Conservation (phyloP, 2,113 vertebrate species). For the Etheostoma spectabile region DNA sequence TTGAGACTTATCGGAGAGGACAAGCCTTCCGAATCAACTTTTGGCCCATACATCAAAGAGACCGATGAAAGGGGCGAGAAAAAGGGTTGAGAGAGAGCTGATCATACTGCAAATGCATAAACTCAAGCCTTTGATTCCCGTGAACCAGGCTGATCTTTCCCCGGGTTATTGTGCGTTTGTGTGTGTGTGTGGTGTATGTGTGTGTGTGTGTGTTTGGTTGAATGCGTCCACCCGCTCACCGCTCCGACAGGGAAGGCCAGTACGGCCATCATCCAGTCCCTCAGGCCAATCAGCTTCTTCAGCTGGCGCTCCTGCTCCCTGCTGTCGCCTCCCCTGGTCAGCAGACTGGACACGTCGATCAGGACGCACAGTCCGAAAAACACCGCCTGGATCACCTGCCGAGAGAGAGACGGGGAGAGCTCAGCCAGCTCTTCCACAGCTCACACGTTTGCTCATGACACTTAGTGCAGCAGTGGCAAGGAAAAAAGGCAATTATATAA, state of each 20-base stretch:
- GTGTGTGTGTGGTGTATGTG: background rate
- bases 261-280: conserved; percentile 97
- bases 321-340: conserved; percentile 92
- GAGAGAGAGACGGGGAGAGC: background rate
- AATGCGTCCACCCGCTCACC: conserved; percentile 82
- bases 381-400: conserved; percentile 94
- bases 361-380: conserved; percentile 97
- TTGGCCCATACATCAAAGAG: background rate
- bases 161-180: background rate
- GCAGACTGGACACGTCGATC: conserved; percentile 94
- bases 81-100: background rate
- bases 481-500: too few species aligned
- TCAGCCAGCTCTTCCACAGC: background rate
- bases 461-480: too few species aligned
- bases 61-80: background rate
- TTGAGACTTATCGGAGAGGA: background rate
- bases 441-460: background rate
- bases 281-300: conserved; percentile 92
- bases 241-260: conserved; percentile 96
- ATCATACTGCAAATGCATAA: conserved; percentile 16
- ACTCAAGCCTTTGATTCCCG: conserved; percentile 29
- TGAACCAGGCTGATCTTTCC: background rate
- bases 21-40: background rate
- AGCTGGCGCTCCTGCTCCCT: conserved; percentile 96
- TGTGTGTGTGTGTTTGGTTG: background rate